These are phyloP conservation scores for Gallinago undulata DNA, from an alignment of 2,113 vertebrate species.

Conservation along the genomic window DNA sequence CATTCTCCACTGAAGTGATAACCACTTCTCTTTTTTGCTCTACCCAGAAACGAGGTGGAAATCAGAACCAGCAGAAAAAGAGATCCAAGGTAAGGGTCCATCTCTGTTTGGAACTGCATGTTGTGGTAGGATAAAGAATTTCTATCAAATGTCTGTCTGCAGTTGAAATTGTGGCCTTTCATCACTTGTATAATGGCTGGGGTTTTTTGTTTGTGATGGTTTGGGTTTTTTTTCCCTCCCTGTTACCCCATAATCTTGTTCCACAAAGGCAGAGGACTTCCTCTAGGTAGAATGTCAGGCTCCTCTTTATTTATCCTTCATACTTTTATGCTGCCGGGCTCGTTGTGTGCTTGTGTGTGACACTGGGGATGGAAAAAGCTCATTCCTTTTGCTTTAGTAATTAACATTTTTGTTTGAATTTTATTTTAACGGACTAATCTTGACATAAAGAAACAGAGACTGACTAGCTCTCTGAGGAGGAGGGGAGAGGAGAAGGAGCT, in stretches of 20 bases:
- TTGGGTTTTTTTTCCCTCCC: too few species aligned
- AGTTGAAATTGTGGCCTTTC: background rate
- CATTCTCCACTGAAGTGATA: background rate
- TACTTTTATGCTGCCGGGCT: background rate
- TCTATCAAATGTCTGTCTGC: background rate
- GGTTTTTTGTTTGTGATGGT: background rate
- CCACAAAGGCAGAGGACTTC: background rate
- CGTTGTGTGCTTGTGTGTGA: background rate
- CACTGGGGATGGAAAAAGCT: background rate
- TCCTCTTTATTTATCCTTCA: background rate
- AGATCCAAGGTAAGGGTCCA: constrained; percentile 77
- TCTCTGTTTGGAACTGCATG: background rate
- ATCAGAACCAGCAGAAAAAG: constrained; percentile 82
- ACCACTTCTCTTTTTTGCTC: constrained; percentile 27
- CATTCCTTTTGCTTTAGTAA: background rate
- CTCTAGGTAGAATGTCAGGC: background rate
- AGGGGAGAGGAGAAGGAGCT: background rate
- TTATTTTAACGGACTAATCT: background rate
- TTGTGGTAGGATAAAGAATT: background rate
- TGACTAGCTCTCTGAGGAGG: background rate
- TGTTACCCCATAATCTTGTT: background rate
- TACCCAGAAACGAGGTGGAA: constrained; percentile 73
- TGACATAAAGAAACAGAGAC: background rate
- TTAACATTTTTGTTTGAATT: background rate
- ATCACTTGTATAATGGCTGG: background rate